Conservation (phyloP, 1,140 invertebrate species). For the Micrasema longulum region DNA sequence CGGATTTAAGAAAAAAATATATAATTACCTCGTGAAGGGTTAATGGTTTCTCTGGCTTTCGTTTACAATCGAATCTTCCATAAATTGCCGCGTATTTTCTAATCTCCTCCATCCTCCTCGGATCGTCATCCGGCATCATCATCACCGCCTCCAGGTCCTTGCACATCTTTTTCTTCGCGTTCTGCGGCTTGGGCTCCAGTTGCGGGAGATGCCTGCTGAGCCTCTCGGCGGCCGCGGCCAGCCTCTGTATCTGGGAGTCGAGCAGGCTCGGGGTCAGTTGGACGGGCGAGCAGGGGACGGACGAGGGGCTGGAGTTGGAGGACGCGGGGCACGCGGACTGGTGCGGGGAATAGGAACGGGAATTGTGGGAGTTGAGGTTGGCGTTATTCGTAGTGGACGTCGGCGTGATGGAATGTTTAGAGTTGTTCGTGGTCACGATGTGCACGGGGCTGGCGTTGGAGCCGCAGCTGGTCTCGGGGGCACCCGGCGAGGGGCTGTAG, state of each 20-base stretch:
- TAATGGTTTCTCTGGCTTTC: slow-evolving; percentile 94
- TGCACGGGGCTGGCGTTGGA: slow-evolving; percentile 64
- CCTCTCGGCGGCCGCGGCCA: slow-evolving; percentile 85
- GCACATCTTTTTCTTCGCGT: slow-evolving; percentile 92
- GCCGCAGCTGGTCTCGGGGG: slow-evolving; percentile 63
- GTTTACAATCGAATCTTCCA: slow-evolving; percentile 94
- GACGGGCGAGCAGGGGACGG: slow-evolving; percentile 68
- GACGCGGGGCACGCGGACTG: slow-evolving; percentile 68
- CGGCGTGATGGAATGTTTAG: slow-evolving; percentile 62
- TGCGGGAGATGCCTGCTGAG: slow-evolving; percentile 86
- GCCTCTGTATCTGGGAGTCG: slow-evolving; percentile 85
- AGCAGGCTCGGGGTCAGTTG: slow-evolving; percentile 82
- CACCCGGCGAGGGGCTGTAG: slow-evolving; percentile 69
- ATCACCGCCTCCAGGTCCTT: slow-evolving; percentile 93
- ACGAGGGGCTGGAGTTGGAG: slow-evolving; percentile 67
- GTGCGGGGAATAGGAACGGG: slow-evolving; percentile 68
- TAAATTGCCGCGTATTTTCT: slow-evolving; percentile 97
- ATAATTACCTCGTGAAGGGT: slow-evolving; percentile 89
- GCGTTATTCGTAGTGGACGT: slow-evolving; percentile 61
- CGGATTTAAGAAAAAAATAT: slow-evolving; percentile 22
- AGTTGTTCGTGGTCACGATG: slow-evolving; percentile 55
- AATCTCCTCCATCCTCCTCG: slow-evolving; percentile 91
- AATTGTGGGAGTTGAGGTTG: slow-evolving; percentile 56
- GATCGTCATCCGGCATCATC: slow-evolving; percentile 89
- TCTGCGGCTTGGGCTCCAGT: slow-evolving; percentile 88